Conservation (phyloP, 2,113 vertebrate species). For the Psophia crepitans region DNA sequence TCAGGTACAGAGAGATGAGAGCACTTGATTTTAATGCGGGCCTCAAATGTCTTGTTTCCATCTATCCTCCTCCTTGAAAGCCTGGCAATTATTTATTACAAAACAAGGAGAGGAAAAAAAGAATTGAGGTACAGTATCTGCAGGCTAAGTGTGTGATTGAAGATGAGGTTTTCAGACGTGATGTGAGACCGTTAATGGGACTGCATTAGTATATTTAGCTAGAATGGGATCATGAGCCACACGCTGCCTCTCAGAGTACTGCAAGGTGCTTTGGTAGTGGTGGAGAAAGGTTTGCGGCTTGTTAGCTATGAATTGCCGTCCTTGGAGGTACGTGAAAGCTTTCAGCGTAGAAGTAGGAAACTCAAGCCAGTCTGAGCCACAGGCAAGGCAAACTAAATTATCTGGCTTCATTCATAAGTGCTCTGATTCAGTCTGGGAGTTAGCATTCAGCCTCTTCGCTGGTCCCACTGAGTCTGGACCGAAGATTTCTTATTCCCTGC, state of each 20-base stretch:
- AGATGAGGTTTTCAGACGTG: background rate
- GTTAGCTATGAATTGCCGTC: background rate
- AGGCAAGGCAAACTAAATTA: background rate
- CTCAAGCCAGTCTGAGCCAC: background rate
- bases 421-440: background rate
- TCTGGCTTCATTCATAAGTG: background rate
- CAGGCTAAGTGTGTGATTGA: background rate
- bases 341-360: background rate
- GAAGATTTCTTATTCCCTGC: background rate
- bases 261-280: background rate
- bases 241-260: background rate
- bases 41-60: background rate
- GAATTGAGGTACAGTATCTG: background rate
- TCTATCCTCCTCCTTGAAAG: background rate
- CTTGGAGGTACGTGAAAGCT: background rate
- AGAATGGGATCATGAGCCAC: background rate
- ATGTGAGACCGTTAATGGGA: background rate
- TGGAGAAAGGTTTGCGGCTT: background rate
- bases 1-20: constrained; percentile 1
- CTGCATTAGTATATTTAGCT: background rate
- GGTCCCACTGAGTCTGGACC: background rate
- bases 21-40: background rate
- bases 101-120: background rate
- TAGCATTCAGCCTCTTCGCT: background rate
- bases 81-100: constrained; percentile 8